Evolutionary conservation across 2,113 vertebrate species (phyloP), one percentile per base, ranked within the genome.

Genomic region (Catharus minimus): DNA sequence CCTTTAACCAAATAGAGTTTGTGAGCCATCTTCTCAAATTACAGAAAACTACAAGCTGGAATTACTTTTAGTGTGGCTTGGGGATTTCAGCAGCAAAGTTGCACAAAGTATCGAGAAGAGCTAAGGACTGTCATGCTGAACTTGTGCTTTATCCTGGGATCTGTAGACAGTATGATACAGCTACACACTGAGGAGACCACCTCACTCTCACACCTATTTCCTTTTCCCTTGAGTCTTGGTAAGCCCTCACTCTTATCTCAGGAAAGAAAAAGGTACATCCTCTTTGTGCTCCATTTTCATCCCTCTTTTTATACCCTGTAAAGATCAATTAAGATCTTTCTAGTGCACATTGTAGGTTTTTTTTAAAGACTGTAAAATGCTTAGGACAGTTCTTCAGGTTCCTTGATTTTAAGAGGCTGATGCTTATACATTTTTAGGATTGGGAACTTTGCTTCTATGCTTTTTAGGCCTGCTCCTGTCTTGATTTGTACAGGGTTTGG

Each of bases 101-200:
- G 56, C 0, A 0, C 52, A 36, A 74, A 19, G 0, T 0, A 43
- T 27, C 0, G 0, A 47, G 87, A 64, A 46, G 57, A 74, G 74
- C 18, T 43, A 39, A 6, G 16, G 44, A 43, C 28, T 36, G 43
- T 33, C 22, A 52, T 6, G 10, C n/a, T 74, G 47, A 78, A 57
- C 53, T 50, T 52, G 18, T 0, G 3, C n/a, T 68, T 82, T 65
- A 57, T 39, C 27, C 22, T 36, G 53, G n/a, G 20, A 46, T 77
- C 50, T 77, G 27, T 7, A 56, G 55, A 32, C 1, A 7, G 24
- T 5, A 13, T 2, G 33, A 52, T 10, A 11, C 38, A 69, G 33
- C 18, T 39, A 27, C 0, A 1, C 32, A 5, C 39, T 30, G 56
- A 74, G 24, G n/a, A 66, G 41, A 69, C 16, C 68, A 52, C 38